Conservation (phyloP, 2,888 invertebrate genomes). For the Acronicta alni region DNA sequence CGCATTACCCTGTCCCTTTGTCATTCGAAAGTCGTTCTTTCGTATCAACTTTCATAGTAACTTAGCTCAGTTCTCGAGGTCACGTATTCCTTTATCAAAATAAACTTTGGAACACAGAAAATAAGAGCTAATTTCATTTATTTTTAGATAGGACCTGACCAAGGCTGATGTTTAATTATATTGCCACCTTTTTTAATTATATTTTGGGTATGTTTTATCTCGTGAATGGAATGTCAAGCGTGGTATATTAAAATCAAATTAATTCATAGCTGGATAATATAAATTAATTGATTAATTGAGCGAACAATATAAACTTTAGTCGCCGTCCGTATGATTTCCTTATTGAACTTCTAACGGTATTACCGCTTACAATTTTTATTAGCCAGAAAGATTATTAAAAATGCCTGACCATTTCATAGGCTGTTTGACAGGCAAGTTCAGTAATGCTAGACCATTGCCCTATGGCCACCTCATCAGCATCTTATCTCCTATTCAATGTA, state of each 20-base stretch:
- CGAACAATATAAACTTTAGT: constrained; percentile 16
- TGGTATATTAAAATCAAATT: constrained; percentile 34
- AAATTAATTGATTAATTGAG: constrained; percentile 29
- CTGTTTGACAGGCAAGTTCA: background rate
- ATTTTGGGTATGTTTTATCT: constrained; percentile 11
- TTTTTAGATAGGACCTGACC: constrained; percentile 12
- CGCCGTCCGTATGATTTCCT: constrained; percentile 24
- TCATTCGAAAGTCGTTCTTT: constrained; percentile 55
- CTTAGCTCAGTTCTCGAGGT: constrained; percentile 52
- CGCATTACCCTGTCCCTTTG: constrained; percentile 57
- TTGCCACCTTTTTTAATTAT: constrained; percentile 24
- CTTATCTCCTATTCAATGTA: constrained; percentile 2
- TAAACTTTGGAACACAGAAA: constrained; percentile 7
- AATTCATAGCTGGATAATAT: constrained; percentile 24
- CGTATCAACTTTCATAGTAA: constrained; percentile 66
- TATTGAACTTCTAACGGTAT: constrained; percentile 15
- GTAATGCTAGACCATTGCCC: background rate
- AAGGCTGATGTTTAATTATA: constrained; percentile 48
- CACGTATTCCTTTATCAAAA: constrained; percentile 18
- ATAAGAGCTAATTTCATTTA: constrained; percentile 33
- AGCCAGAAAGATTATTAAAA: background rate
- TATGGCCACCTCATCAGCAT: background rate
- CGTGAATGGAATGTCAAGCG: constrained; percentile 9
- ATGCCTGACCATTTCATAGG: no score
- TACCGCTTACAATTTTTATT: background rate